Percentiles rank a stretch among this genome's conserved stretches.
Evolutionary conservation across 2,888 invertebrate genomes (phyloP).

Genomic region (Sisyra terminalis): DNA sequence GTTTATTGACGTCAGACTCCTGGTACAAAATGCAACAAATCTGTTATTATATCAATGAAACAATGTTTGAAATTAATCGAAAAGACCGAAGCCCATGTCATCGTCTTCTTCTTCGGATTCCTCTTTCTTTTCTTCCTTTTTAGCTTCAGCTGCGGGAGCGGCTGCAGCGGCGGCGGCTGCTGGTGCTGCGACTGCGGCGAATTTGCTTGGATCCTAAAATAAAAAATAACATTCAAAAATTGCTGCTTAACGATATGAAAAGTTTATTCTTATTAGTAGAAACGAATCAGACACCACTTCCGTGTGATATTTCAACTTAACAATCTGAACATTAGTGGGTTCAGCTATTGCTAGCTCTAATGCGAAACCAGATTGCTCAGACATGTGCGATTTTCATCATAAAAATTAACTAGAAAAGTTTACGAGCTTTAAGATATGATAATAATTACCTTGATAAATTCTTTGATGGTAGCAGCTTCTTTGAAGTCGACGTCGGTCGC

Average conservation of each 20-base stretch:
- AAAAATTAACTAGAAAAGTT: conserved; percentile 4
- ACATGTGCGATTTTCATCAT: conserved; percentile 19
- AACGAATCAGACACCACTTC: conserved; percentile 1
- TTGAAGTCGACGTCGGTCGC: conserved; percentile 91
- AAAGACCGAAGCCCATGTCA: conserved; percentile 96
- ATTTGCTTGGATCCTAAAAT: conserved; percentile 84
- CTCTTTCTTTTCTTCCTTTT: conserved; percentile 68
- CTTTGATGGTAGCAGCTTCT: conserved; percentile 85
- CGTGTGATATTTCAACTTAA: conserved; percentile 11
- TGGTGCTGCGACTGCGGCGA: conserved; percentile 53
- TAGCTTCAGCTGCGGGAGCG: conserved; percentile 42
- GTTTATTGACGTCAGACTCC: conserved; percentile 4
- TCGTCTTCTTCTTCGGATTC: conserved; percentile 74
- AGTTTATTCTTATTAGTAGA: no score
- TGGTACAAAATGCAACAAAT: conserved; percentile 3
- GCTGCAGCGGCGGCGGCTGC: conserved; percentile 43
- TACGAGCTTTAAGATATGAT: conserved; percentile 4
- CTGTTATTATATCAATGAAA: background rate
- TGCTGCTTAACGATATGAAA: no score
- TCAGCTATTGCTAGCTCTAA: conserved; percentile 30
- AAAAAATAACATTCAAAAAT: conserved; percentile 11
- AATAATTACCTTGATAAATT: conserved; percentile 58
- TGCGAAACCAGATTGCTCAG: conserved; percentile 19
- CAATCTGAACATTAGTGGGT: conserved; percentile 22
- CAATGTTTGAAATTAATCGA: conserved; percentile 43